Base-by-base conservation (phyloP, 2,888 invertebrate species). In the Rutpela maculata region DNA sequence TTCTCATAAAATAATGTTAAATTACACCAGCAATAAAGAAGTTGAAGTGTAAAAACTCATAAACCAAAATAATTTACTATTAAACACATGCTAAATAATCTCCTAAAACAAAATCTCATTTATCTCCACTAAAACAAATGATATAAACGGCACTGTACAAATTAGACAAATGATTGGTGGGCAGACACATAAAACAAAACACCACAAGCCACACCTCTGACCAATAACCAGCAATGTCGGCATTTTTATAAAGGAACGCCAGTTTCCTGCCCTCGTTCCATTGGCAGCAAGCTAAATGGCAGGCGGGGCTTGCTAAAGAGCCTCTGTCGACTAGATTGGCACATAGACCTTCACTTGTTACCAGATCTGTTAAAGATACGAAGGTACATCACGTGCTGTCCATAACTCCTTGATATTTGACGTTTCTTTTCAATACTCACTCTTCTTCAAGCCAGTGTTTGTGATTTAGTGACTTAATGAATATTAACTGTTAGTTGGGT, bases 51-150 rank as follows among this genome's bases (percentile, higher is more conserved):
- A 84, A 85, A 85, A 84, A 84, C 83, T 83, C 87, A 87, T 88
- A 89, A 89, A 88, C 83, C 84, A 87, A 86, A 89, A 89, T 89
- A 88, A 89, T 89, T 88, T 88, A 88, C 88, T 50, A 89, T 89
- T 88, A 88, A 88, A 87, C 87, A 88, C 88, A 88, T 88, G 87
- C 88, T 89, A 89, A 89, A 89, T 89, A 89, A 89, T 85, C 85
- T 85, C 87, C 86, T 87, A 88, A 89, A 89, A 89, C 89, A 88
- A 88, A 89, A 89, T 88, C 88, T 86, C 89, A 89, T 90, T 89
- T 88, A 89, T 89, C 89, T 88, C 86, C 86, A 79, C 83, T 78
- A 86, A 87, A 88, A 89, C 87, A 88, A 89, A 89, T 88, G 88
- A 88, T 86, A 86, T 86, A 85, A 87, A 87, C 85, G 85, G 86